These are phyloP conservation scores for Zootermopsis nevadensis DNA, from an alignment of 2,888 invertebrate genomes.

Conservation along the genomic window DNA sequence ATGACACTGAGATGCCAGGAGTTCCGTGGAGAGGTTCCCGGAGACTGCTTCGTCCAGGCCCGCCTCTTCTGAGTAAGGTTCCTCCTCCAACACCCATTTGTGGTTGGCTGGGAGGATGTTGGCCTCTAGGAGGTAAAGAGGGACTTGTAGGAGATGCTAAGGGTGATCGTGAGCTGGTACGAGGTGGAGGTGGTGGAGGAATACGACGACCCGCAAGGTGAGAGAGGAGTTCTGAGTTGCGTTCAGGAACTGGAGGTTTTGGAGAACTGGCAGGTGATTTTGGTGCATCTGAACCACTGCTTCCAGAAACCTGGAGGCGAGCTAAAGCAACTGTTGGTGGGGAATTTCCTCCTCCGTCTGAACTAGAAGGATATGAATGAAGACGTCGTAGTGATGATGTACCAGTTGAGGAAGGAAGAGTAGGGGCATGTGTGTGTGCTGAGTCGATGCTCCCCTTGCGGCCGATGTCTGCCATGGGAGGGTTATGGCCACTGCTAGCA, in stretches of 20 bases:
- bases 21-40: constrained; percentile 64
- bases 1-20: constrained; percentile 58
- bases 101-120: constrained; percentile 53
- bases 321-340: constrained; percentile 76
- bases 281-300: constrained; percentile 20
- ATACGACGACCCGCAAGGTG: constrained; percentile 79
- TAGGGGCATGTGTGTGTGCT: constrained; percentile 58
- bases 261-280: constrained; percentile 58
- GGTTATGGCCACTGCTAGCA: constrained; percentile 59
- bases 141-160: constrained; percentile 86
- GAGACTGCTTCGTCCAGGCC: constrained; percentile 60
- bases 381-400: constrained; percentile 72
- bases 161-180: constrained; percentile 89
- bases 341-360: constrained; percentile 79
- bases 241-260: constrained; percentile 86
- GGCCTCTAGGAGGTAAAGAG: constrained; percentile 70
- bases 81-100: constrained; percentile 53
- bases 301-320: constrained; percentile 62
- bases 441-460: constrained; percentile 69
- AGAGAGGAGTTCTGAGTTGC: constrained; percentile 81
- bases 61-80: constrained; percentile 61
- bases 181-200: constrained; percentile 93
- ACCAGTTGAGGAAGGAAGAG: constrained; percentile 56
- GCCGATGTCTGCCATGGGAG: constrained; percentile 67
- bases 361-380: constrained; percentile 88